phyloP scores from a whole-genome alignment of 2,113 vertebrate genomes.

The Tragelaphus imberbis region DNA sequence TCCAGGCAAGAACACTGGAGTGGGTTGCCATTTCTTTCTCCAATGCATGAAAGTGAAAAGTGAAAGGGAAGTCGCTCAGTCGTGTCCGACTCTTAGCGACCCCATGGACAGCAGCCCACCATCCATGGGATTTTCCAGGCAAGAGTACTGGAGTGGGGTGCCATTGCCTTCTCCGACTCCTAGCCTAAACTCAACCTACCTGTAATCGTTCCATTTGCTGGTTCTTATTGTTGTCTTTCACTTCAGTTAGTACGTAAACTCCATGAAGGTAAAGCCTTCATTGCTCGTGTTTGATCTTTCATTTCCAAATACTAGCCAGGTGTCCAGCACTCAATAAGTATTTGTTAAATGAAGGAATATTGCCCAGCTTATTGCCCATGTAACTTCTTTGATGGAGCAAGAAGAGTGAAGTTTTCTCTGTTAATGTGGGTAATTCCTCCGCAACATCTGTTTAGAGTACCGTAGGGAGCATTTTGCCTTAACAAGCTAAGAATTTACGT shows the following conservation, averaged over 20 bases:
- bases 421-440: conserved; percentile 37
- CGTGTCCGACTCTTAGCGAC: fast-evolving
- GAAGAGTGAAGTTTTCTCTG: neutral
- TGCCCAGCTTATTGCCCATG: neutral
- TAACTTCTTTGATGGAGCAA: conserved; percentile 10
- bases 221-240: neutral
- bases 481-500: conserved; percentile 72
- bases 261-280: neutral
- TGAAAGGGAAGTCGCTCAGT: too few relatives aligned
- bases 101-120: too few relatives aligned
- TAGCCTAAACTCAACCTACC: neutral
- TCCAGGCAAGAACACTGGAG: too few relatives aligned
- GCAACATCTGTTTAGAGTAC: conserved; percentile 61
- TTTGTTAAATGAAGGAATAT: neutral
- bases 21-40: too few relatives aligned
- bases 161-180: too few relatives aligned
- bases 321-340: neutral
- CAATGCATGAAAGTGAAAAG: too few relatives aligned
- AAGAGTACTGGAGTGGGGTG: too few relatives aligned
- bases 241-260: neutral
- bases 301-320: neutral
- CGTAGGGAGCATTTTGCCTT: conserved; percentile 52
- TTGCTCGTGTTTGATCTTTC: neutral
- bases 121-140: too few relatives aligned
- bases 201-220: neutral